phyloP scores from a whole-genome alignment of 2,113 vertebrate genomes.

The Dendropsophus ebraccatus region DNA sequence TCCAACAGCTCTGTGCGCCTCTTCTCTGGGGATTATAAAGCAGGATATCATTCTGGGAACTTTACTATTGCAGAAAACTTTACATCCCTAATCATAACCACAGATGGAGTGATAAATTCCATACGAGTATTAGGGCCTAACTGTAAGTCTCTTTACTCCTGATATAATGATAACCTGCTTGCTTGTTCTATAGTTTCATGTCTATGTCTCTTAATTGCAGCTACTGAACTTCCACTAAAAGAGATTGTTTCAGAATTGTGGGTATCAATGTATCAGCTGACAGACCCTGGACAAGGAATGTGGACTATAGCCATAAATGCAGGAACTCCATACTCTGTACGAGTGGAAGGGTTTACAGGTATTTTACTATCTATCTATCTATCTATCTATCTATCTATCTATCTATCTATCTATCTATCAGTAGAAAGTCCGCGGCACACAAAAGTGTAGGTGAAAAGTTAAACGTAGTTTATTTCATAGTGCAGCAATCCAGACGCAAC shows the following conservation, averaged over 20 bases:
- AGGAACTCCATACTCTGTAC: constrained; percentile 15
- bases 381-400: too few species aligned
- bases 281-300: constrained; percentile 5
- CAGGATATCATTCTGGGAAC: background rate
- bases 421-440: too few species aligned
- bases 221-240: too few species aligned
- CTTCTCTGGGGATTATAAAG: constrained; percentile 28
- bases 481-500: too few species aligned
- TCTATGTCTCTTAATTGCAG: background rate
- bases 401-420: too few species aligned
- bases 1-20: constrained; percentile 7
- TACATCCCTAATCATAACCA: constrained; percentile 16
- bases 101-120: constrained; percentile 31
- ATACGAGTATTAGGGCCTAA: constrained; percentile 18
- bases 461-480: too few species aligned
- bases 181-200: too few species aligned
- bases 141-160: constrained; percentile 9
- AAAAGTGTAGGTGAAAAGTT: too few species aligned
- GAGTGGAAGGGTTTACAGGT: constrained; percentile 46
- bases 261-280: constrained; percentile 35
- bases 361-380: too few species aligned
- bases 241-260: constrained; percentile 42
- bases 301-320: constrained; percentile 23
- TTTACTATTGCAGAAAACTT: background rate
- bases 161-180: background rate